Evolutionary conservation across 92 coral and sea anemone genomes (phyloP), one percentile per base, ranked within the genome.

Genomic region (Muricea muricata): DNA sequence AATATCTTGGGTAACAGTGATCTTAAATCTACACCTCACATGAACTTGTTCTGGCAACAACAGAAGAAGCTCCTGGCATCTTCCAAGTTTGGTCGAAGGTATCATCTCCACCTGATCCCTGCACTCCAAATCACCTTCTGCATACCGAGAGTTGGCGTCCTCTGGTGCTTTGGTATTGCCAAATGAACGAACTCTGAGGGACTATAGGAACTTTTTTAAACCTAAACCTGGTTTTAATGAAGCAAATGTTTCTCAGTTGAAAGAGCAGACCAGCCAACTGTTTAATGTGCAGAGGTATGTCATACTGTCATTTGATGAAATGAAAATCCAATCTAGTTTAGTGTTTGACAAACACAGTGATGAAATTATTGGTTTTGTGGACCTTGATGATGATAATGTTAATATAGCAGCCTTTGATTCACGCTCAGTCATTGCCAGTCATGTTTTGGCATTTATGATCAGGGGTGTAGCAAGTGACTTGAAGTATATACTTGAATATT

Each of bases 251-350:
- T 45, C 50, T 2, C 60, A 69, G 47, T 33, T 82, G 25, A 20
- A 1, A 24, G 70, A 69, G 37, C 69, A 45, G 54, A 71, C 80
- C 11, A 83, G 39, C 6, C 31, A 45, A 25, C 78, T 70, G 31
- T 81, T 82, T 82, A 90, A 82, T 30, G 63, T 56, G 29, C 88
- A 85, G 33, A 45, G 90, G 20, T 85, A 89, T 65, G 85, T 88
- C 1, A 89, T 88, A 1, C 65, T 88, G 15, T 71, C 65, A 42
- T 84, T 84, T 74, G 88, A 84, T 40, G 74, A 84, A n/a, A 84
- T 84, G 88, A 73, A 84, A 31, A 60, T 84, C 17, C 67, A 73
- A 40, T 73, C 88, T 55, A 55, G 58, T 54, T 79, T 84, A 42
- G 82, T 41, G 10, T 41, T 65, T 15, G 66, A 81, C 46, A 81